Evolutionary conservation across 2,888 invertebrate species (phyloP).

Genomic region (Drosophila helvetica): DNA sequence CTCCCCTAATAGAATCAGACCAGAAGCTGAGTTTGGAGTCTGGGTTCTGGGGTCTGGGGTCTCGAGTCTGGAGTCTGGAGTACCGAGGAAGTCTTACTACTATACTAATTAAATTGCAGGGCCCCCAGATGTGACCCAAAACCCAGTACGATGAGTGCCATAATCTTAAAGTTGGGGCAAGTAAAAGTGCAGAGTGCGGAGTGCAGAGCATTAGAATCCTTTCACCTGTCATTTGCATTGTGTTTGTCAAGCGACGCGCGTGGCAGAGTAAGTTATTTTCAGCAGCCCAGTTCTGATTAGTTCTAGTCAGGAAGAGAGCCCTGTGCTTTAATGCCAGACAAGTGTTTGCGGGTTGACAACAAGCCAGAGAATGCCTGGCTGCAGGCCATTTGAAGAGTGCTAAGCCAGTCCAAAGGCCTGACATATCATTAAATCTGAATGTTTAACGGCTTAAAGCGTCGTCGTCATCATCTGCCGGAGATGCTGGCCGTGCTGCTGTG

Average conservation of each 20-base stretch:
- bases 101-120: constrained; percentile 68
- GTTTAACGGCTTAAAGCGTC: constrained; percentile 31
- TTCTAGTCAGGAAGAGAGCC: constrained; percentile 18
- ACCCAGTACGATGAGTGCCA: constrained; percentile 60
- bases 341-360: constrained; percentile 23
- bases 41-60: not conserved
- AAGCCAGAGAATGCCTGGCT: constrained; percentile 8
- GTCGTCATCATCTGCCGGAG: constrained; percentile 27
- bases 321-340: constrained; percentile 38
- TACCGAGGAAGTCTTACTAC: constrained; percentile 48
- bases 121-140: constrained; percentile 21
- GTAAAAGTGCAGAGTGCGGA: constrained; percentile 34
- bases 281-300: constrained; percentile 24
- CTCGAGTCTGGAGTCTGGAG: not conserved
- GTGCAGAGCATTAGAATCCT: constrained; percentile 30
- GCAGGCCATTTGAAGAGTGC: constrained; percentile 45
- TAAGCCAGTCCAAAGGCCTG: constrained; percentile 32
- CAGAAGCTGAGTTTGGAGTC: not conserved
- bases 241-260: constrained; percentile 30
- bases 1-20: constrained; percentile 49
- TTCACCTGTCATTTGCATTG: constrained; percentile 37
- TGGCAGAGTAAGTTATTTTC: constrained; percentile 26
- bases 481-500: constrained; percentile 4
- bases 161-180: constrained; percentile 39
- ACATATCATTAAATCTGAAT: constrained; percentile 46